These are phyloP conservation scores for Calosoma granatense DNA, from an alignment of 1,140 invertebrate genomes.

Conservation along the genomic window DNA sequence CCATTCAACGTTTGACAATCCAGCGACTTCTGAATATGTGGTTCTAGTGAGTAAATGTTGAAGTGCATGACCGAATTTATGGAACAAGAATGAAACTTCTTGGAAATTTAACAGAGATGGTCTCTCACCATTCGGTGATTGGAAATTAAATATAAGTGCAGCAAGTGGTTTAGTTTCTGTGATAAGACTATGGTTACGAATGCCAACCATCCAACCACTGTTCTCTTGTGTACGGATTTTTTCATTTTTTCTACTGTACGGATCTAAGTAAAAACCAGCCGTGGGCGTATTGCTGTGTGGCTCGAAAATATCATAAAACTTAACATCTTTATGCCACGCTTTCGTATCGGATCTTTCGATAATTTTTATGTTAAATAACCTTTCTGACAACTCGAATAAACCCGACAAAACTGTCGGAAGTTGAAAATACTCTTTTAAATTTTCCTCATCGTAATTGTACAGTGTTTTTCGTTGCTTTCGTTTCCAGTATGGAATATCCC, in stretches of 20 bases:
- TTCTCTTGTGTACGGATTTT: slow-evolving; percentile 49
- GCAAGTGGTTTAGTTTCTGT: slow-evolving; percentile 54
- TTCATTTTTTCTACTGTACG: slow-evolving; percentile 53
- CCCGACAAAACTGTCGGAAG: slow-evolving; percentile 64
- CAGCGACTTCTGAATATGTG: slow-evolving; percentile 72
- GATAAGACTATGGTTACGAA: slow-evolving; percentile 55
- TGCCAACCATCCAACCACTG: slow-evolving; percentile 56
- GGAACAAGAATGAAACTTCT: slow-evolving; percentile 67
- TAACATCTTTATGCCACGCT: slow-evolving; percentile 78
- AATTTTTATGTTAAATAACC: slow-evolving; percentile 75
- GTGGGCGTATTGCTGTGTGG: slow-evolving; percentile 51
- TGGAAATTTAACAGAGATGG: slow-evolving; percentile 63
- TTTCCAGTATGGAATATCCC: slow-evolving; percentile 83
- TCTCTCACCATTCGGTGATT: slow-evolving; percentile 45
- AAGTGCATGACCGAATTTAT: slow-evolving; percentile 74
- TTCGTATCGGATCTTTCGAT: slow-evolving; percentile 52
- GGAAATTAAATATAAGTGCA: slow-evolving; percentile 76
- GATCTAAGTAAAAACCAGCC: slow-evolving; percentile 76
- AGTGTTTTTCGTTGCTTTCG: slow-evolving; percentile 54
- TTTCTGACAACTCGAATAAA: slow-evolving; percentile 62
- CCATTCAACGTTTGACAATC: slow-evolving; percentile 82
- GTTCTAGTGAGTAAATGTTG: slow-evolving; percentile 72
- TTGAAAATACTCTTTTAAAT: slow-evolving; percentile 74
- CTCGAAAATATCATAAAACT: slow-evolving; percentile 73
- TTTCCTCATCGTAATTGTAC: slow-evolving; percentile 58